A percentile compares a stretch with the other conserved stretches of the same genome.
Conservation (phyloP, 2,888 invertebrate genomes). For the Agrochola lychnidis region DNA sequence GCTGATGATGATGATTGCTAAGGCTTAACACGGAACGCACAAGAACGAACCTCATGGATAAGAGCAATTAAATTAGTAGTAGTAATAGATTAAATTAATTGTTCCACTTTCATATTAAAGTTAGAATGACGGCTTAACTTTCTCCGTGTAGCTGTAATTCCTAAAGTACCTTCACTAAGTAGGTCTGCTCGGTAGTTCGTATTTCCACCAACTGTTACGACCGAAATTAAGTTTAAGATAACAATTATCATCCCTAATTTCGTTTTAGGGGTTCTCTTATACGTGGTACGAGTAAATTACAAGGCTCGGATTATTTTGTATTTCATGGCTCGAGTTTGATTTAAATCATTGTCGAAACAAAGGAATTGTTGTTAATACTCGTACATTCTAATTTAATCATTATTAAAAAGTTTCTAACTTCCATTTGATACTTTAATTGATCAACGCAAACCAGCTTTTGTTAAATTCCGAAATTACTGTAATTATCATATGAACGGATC, state of each 20-base stretch:
- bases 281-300: conserved; percentile 40
- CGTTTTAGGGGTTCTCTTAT: conserved; percentile 34
- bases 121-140: conserved; percentile 23
- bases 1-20: too few relatives aligned
- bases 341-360: conserved; percentile 9
- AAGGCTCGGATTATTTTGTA: conserved; percentile 16
- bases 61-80: not conserved
- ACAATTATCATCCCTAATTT: conserved; percentile 54
- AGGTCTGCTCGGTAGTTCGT: conserved; percentile 11
- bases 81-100: conserved; percentile 8
- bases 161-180: conserved; percentile 28
- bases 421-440: conserved; percentile 24
- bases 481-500: conserved; percentile 14
- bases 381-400: conserved; percentile 17
- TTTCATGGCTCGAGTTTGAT: not conserved
- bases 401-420: conserved; percentile 8
- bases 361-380: conserved; percentile 11
- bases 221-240: conserved; percentile 55
- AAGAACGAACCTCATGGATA: too few relatives aligned
- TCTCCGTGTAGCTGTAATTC: conserved; percentile 24
- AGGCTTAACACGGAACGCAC: too few relatives aligned
- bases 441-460: conserved; percentile 7
- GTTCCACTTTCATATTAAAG: conserved; percentile 19
- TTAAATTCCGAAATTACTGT: conserved; percentile 9
- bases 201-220: conserved; percentile 39